phyloP scores from a whole-genome alignment of 2,888 invertebrate species.

The Kryphioiulus occultus region DNA sequence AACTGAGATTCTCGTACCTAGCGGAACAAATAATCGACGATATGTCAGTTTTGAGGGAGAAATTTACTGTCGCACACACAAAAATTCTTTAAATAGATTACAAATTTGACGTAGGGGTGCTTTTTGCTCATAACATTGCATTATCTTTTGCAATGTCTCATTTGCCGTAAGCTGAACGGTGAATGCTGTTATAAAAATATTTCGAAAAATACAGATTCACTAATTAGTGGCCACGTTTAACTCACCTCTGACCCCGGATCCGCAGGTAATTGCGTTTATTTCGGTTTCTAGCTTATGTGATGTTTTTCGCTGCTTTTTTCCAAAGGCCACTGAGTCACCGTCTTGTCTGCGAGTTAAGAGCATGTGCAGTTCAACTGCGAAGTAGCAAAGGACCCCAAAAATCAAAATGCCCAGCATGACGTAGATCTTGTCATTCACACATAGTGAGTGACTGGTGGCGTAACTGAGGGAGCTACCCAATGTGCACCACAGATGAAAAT shows the following conservation, averaged over 20 bases:
- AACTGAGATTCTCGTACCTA: too few species aligned
- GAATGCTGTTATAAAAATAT: too few species aligned
- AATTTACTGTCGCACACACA: too few species aligned
- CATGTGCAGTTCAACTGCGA: constrained; percentile 35
- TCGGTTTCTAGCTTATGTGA: neutral
- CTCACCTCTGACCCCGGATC: neutral
- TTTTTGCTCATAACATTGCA: too few species aligned
- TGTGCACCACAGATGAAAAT: constrained; percentile 89
- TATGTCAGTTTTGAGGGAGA: too few species aligned
- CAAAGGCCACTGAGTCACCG: neutral
- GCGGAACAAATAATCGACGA: too few species aligned
- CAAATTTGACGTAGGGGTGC: too few species aligned
- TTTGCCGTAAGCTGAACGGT: too few species aligned
- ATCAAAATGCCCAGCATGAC: constrained; percentile 79
- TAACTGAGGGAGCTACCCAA: constrained; percentile 88
- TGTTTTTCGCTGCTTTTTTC: neutral
- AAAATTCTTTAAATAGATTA: too few species aligned
- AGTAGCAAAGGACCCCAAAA: constrained; percentile 77
- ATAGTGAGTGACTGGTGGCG: constrained; percentile 85
- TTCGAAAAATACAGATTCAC: too few species aligned
- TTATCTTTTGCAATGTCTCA: too few species aligned
- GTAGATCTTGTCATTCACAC: constrained; percentile 84
- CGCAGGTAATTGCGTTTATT: neutral
- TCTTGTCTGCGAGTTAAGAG: neutral
- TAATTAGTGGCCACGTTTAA: neutral